Base-by-base conservation (phyloP, 2,113 vertebrate genomes). In the Catharus bicknelli region DNA sequence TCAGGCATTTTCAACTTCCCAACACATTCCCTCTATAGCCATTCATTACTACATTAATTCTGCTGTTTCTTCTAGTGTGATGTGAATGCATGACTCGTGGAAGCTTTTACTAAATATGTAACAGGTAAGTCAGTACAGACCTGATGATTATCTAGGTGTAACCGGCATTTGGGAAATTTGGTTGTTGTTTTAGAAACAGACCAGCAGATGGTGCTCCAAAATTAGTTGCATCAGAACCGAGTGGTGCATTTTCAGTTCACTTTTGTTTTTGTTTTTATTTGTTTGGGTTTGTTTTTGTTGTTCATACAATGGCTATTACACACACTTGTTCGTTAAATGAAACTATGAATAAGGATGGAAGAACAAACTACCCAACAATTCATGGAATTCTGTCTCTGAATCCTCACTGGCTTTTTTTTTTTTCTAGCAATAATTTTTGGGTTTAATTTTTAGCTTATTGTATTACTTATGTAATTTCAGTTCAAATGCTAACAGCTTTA, bases 181-280 rank as follows among this genome's bases (percentile, higher is more conserved):
- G 30, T 61, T 6, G 90, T 61, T 83, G 58, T 91, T 90, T 78
- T 61, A 62, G 36, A 75, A 82, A 40, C 9, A 64, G 22, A 51
- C 92, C 96, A 94, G 87, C 70, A 95, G 95, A 86, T 95, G 94
- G 96, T 79, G 94, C 93, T 88, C 48, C 54, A 76, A 86, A 95
- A 62, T 90, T 86, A 94, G 79, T 77, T 2, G 50, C 63, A 32
- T 75, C 13, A 13, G 42, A 59, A 68, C 13, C 18, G 58, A 64
- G 11, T 38, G 30, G 22, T 48, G 7, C 7, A 6, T 54, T 91
- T 95, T 83, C 29, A 73, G 22, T 76, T 88, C 0, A 2, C 70
- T 61, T 50, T 40, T 32, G 36, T 67, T 48, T 69, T 23, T 40
- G 13, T 87, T 47, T 38, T 54, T 40, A 19, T 64, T 66, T 42